Base-by-base conservation (phyloP, 2,113 vertebrate genomes). In the Vulpes vulpes region DNA sequence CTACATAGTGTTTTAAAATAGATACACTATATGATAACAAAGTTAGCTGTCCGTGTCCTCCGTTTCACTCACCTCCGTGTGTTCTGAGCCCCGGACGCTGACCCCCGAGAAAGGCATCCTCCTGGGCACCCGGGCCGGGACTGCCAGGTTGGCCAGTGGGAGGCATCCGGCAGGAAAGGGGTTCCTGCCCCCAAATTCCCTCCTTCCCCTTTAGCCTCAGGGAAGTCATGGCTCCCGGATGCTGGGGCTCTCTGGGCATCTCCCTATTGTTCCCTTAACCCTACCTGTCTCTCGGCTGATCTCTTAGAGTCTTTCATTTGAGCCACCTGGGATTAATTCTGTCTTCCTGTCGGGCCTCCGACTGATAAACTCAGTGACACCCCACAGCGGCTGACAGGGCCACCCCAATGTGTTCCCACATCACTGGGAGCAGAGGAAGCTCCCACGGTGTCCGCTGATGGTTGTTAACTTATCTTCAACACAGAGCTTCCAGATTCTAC, bases 241-340 rank as follows among this genome's bases (percentile, higher is more conserved):
- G 35, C 35, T 35, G 35, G 35, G 35, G 35, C 35, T 53, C 60
- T 92, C 85, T 60, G 55, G 49, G 9, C 38, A 5, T 32, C 38
- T n/a, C n/a, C 49, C 17, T 55, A 23, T 64, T 74, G 32, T 69
- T 82, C 55, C 35, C 55, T 93, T 79, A 90, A 92, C 30, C 64
- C 73, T 59, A 55, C 32, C n/a, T 25, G 12, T 22, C 49, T 30
- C 80, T 76, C 57, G 94, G 53, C 23, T 2, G 35, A 80, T 35
- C 27, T 55, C 59, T 60, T 78, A 57, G 30, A 35, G 67, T 35
- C 62, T 69, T 82, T 59, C 43, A 79, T 73, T 69, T 62, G 49
- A 82, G n/a, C 17, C 67, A 62, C 83, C 85, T 94, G 84, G 65
- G 74, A 83, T 90, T 74, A 69, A 92, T 64, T 95, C 22, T 57